Conservation (phyloP, 2,888 invertebrate species). For the Apodemia duryi region DNA sequence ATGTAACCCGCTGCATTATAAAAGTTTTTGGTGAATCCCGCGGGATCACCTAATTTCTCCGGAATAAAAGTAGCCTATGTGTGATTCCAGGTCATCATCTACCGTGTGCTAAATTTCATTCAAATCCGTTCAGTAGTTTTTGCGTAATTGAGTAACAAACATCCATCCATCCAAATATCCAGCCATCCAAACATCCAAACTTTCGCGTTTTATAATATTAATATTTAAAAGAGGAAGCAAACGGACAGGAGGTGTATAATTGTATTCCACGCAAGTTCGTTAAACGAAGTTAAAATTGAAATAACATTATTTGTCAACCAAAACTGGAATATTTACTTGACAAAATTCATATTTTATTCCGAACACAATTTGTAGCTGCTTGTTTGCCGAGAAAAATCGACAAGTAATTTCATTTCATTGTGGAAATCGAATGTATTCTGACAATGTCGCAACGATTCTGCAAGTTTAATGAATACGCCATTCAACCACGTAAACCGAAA, state of each 20-base stretch:
- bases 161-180: too few relatives aligned
- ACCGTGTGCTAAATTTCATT: too few relatives aligned
- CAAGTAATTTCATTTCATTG: slow-evolving; percentile 46
- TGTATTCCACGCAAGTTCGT: background rate
- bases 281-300: slow-evolving; percentile 4
- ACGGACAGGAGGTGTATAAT: background rate
- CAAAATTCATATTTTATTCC: slow-evolving; percentile 29
- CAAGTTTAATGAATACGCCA: slow-evolving; percentile 68
- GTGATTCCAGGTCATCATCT: too few relatives aligned
- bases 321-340: slow-evolving; percentile 15
- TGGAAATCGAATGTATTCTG: slow-evolving; percentile 48
- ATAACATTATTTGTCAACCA: slow-evolving; percentile 20
- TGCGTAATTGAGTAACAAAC: too few relatives aligned
- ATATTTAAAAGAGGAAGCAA: too few relatives aligned
- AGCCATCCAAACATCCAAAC: too few relatives aligned
- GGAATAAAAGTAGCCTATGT: too few relatives aligned
- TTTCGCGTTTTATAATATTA: too few relatives aligned
- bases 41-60: too few relatives aligned
- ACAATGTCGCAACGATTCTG: slow-evolving; percentile 44
- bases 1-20: too few relatives aligned
- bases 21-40: too few relatives aligned
- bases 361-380: slow-evolving; percentile 24
- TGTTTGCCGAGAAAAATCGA: slow-evolving; percentile 36
- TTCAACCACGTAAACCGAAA: slow-evolving; percentile 71
- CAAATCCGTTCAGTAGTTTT: too few relatives aligned